These are phyloP conservation scores for Lacerta viridis DNA, from an alignment of 2,797 vertebrate species.

Conservation along the genomic window DNA sequence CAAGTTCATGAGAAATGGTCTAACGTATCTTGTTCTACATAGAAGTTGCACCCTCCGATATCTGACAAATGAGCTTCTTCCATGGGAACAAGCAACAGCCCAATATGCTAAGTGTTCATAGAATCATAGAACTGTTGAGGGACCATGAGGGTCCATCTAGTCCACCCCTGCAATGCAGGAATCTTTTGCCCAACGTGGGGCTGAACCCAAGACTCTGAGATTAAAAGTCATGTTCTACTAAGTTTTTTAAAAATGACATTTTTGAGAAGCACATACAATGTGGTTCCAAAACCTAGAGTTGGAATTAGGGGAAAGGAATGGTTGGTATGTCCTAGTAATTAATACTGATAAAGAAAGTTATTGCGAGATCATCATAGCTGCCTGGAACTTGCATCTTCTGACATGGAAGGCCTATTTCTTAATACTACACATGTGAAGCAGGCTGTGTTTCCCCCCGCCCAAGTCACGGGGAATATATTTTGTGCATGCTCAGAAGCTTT, in stretches of 20 bases:
- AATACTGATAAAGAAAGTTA: not conserved
- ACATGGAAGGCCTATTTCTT: not conserved
- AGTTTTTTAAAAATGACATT: not conserved
- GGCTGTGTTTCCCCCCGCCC: too few relatives aligned
- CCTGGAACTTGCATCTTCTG: not conserved
- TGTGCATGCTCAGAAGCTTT: not conserved
- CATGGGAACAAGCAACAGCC: not conserved
- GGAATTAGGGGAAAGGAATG: not conserved
- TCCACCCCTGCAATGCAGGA: too few relatives aligned
- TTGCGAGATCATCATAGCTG: not conserved
- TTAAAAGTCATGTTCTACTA: too few relatives aligned
- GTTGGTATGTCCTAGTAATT: not conserved
- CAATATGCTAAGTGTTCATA: too few relatives aligned
- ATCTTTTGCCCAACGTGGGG: too few relatives aligned
- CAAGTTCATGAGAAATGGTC: conserved; percentile 53
- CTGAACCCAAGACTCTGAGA: too few relatives aligned
- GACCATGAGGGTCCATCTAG: too few relatives aligned
- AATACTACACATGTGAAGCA: too few relatives aligned
- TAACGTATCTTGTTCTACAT: conserved; percentile 64
- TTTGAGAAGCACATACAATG: not conserved
- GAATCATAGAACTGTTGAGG: too few relatives aligned
- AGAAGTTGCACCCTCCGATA: not conserved
- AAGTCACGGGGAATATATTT: not conserved
- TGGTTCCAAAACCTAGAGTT: not conserved
- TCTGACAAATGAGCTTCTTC: not conserved